Evolutionary conservation across 64 coral and sea anemone genomes (phyloP), one percentile per base, ranked within the genome.

Genomic region (Trachythela sp.): DNA sequence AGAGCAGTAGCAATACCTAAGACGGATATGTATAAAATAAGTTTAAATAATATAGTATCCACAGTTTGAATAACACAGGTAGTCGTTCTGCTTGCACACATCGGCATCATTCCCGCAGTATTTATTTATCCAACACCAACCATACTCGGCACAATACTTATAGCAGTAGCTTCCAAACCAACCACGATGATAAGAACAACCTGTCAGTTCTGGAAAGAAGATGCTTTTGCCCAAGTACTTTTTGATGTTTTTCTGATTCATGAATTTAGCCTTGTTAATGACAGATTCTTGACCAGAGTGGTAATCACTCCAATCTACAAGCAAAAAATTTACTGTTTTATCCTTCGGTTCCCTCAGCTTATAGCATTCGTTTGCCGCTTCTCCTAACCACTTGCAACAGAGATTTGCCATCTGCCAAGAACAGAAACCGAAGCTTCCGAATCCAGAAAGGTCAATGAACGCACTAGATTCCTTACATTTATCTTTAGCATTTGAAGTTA

Each of bases 161-260:
- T 37, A 85, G 84, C 84, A 85, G 84, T 85, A 85, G 2, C 8
- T 45, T 15, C 15, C 6, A 85, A 48, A 36, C 71, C 7, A 77
- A 32, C 71, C 8, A 32, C 2, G 17, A 13, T 77, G 24, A 35
- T 77, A 77, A 3, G 71, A 5, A 77, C 71, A 77, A 38, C 71
- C 71, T 68, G 20, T 4, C 59, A 68, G 30, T 31, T 68, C 59
- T 68, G 59, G 59, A 68, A 68, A 68, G 18, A 68, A 68, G 71
- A 32, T 32, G 29, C 26, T 32, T 77, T 77, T 77, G 30, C 71
- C n/a, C 24, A 77, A 4, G 71, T 77, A 35, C 32, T 34, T 35
- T 27, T 77, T 5, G 71, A 91, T 91, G 24, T 91, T 91, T 26
- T 84, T 33, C 49, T 85, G 40, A 39, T 91, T 91, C 71, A 45